Evolutionary conservation across 2,797 vertebrate genomes (phyloP).

Genomic region (Phaenicophaeus curvirostris): DNA sequence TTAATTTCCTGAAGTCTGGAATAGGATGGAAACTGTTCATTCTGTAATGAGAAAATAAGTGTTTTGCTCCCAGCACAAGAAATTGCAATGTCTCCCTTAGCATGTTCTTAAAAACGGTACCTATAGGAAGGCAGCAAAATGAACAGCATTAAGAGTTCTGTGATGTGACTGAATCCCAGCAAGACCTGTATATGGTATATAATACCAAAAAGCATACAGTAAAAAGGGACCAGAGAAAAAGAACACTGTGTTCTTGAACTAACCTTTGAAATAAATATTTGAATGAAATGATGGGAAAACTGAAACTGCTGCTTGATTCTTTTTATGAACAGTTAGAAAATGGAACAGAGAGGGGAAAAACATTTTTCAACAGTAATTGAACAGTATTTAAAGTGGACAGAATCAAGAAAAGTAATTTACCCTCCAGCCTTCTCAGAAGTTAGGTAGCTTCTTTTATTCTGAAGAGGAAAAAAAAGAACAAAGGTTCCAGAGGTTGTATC

Average conservation of each 20-base stretch:
- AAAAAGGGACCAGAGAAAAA: not conserved
- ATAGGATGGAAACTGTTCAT: conserved; percentile 26
- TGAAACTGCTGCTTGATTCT: not conserved
- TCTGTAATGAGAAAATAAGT: conserved; percentile 56
- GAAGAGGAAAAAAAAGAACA: not conserved
- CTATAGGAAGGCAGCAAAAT: not conserved
- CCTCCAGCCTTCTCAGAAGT: not conserved
- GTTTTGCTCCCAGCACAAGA: not conserved
- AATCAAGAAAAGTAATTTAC: not conserved
- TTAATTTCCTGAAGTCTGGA: conserved; percentile 61
- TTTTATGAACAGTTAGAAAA: not conserved
- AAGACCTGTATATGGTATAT: not conserved
- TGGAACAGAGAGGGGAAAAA: not conserved
- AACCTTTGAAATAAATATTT: not conserved
- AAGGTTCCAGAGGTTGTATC: not conserved
- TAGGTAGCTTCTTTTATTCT: not conserved
- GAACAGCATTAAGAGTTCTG: not conserved
- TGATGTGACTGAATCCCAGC: not conserved
- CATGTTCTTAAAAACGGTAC: not conserved
- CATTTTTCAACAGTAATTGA: not conserved
- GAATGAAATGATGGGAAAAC: not conserved
- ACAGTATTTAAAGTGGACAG: not conserved
- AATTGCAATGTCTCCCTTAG: not conserved
- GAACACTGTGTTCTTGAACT: not conserved
- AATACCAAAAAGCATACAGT: not conserved